Base-by-base conservation (phyloP, 1,140 invertebrate species). In the Tetramorium simillimum region DNA sequence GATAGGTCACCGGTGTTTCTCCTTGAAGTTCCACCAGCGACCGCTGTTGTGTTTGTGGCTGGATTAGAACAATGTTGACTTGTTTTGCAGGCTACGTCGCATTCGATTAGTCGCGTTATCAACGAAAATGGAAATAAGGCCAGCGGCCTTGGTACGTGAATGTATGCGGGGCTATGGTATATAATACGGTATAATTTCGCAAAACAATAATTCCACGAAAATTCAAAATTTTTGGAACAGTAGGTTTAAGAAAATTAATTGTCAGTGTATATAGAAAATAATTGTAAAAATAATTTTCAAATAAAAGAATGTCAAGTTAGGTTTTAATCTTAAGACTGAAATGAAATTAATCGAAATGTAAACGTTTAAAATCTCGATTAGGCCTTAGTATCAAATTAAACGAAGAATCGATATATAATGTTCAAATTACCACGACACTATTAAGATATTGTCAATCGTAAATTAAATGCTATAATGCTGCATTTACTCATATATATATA, bases 91-190 rank as follows among this genome's bases (percentile, higher is more conserved):
- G 24, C 37, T 46, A 80, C 62, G 33, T 84, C 69, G 37, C 51
- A 14, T 10, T 78, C 58, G 82, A 78, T 86, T 86, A 86, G 49
- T 28, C 69, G 24, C 40, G 58, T 58, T 78, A 86, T 77, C 73
- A 80, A 46, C 76, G 75, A 86, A 80, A 80, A 86, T 86, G 51
- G 75, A 81, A 86, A 86, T 86, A 69, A 86, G 76, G 76, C 63
- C 85, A 69, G 43, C 65, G 62, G 62, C 62, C 63, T 81, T 86
- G 75, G 69, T 86, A 60, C 49, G 33, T 46, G 63, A 86, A 37
- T 37, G 60, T 63, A 62, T 43, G 40, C 21, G 3, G 51, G 28
- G n/a, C 28, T 75, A 33, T 5, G 16, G 14, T 76, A 63, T 37
- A 65, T 37, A 65, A 37, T 12, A 62, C 10, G 18, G 40, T 18